Percentiles rank a stretch among this genome's conserved stretches.
Conservation (phyloP, 2,113 vertebrate genomes). For the Dicerorhinus sumatrensis region DNA sequence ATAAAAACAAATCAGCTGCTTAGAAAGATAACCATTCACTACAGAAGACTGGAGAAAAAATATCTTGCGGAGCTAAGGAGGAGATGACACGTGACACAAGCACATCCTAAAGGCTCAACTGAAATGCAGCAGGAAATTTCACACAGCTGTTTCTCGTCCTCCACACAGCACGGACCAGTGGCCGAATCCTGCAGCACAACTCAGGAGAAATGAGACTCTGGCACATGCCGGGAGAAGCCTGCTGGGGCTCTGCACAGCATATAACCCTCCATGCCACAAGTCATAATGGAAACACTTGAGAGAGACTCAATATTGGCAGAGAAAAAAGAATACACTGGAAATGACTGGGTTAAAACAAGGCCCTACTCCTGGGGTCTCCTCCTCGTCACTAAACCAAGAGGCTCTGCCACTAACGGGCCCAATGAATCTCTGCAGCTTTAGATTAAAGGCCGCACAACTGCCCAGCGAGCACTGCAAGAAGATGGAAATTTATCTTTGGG, state of each 20-base stretch:
- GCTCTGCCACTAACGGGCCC: background rate
- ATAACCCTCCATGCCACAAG: background rate
- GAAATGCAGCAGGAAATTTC: background rate
- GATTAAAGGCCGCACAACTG: background rate
- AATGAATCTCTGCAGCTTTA: background rate
- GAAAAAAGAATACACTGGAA: background rate
- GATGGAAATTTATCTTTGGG: background rate
- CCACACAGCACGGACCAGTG: fast-evolving
- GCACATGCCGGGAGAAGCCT: background rate
- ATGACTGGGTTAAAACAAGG: background rate
- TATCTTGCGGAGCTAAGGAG: background rate
- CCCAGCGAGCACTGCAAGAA: background rate
- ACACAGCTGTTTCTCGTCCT: fast-evolving
- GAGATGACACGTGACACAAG: background rate
- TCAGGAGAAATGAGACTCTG: background rate
- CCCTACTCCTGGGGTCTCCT: too few relatives aligned
- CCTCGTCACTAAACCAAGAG: background rate
- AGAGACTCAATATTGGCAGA: background rate
- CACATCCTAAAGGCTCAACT: too few relatives aligned
- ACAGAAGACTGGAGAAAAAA: background rate
- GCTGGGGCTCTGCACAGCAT: background rate
- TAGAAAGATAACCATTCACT: background rate
- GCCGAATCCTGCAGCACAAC: background rate
- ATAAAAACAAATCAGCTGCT: background rate
- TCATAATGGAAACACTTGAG: background rate